These are phyloP conservation scores for Daphoenositta chrysoptera DNA, from an alignment of 2,113 vertebrate species.

Conservation along the genomic window DNA sequence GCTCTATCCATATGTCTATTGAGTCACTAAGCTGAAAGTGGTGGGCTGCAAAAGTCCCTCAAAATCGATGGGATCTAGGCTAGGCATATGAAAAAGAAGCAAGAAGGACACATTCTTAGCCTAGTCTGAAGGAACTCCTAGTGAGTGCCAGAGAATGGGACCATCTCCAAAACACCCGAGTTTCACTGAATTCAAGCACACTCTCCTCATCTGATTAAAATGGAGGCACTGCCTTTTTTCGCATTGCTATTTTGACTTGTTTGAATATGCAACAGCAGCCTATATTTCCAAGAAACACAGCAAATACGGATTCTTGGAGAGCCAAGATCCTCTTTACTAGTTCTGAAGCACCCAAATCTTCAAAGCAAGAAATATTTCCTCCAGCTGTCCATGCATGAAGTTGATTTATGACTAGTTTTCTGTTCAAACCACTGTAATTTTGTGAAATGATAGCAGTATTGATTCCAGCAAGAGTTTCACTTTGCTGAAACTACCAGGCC, in stretches of 20 bases:
- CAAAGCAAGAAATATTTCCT: constrained; percentile 37
- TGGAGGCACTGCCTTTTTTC: neutral
- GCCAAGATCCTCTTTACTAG: neutral
- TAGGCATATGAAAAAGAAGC: neutral
- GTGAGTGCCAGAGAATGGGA: neutral
- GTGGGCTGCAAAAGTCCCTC: neutral
- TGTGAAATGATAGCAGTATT: constrained; percentile 85
- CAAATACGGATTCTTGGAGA: neutral
- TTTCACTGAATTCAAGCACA: neutral
- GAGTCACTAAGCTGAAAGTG: neutral
- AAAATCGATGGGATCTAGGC: neutral
- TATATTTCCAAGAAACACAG: neutral
- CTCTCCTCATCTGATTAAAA: neutral
- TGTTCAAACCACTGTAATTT: constrained; percentile 80
- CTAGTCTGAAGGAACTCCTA: neutral
- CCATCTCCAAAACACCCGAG: neutral
- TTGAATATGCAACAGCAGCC: neutral
- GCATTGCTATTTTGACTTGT: neutral
- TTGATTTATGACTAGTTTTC: constrained; percentile 79
- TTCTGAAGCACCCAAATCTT: neutral
- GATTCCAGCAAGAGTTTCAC: constrained; percentile 81
- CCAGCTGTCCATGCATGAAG: constrained; percentile 24
- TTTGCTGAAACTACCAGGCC: constrained; percentile 77
- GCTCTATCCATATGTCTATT: neutral
- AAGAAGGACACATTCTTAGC: fast-evolving